phyloP scores from a whole-genome alignment of 2,888 invertebrate genomes.

The Drosophila stalkeri region DNA sequence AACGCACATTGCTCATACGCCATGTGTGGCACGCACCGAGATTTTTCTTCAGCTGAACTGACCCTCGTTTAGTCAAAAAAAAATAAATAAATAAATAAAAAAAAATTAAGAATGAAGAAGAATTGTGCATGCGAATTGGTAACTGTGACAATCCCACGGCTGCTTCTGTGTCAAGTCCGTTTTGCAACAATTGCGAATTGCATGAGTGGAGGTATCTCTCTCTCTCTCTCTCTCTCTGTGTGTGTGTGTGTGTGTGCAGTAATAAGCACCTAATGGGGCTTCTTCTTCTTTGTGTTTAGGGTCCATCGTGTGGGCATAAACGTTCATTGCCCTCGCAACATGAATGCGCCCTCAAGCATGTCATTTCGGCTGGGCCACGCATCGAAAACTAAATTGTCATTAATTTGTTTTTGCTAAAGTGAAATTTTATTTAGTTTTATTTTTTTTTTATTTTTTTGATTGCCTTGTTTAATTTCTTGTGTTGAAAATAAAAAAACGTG shows the following conservation, averaged over 20 bases:
- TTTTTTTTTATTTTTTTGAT: constrained; percentile 18
- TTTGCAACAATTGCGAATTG: constrained; percentile 55
- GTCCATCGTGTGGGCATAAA: constrained; percentile 18
- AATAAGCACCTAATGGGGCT: constrained; percentile 74
- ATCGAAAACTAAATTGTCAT: constrained; percentile 65
- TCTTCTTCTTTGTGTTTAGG: constrained; percentile 64
- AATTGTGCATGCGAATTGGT: constrained; percentile 43
- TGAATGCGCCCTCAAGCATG: constrained; percentile 80
- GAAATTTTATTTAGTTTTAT: constrained; percentile 58
- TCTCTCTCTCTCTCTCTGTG: neutral
- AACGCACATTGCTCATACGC: constrained; percentile 54
- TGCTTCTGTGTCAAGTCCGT: constrained; percentile 63
- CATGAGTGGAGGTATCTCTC: constrained; percentile 17
- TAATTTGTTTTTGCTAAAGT: constrained; percentile 68
- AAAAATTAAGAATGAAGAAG: neutral
- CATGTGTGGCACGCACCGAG: constrained; percentile 30
- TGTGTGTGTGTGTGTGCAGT: constrained; percentile 46
- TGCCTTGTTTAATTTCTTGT: constrained; percentile 24
- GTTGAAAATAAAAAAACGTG: constrained; percentile 57
- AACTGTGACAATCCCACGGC: constrained; percentile 63
- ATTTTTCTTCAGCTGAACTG: constrained; percentile 22
- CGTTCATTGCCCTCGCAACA: constrained; percentile 70
- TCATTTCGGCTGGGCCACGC: constrained; percentile 34
- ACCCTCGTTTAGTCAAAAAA: constrained; percentile 25
- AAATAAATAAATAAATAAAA: neutral